A percentile compares a stretch with the other conserved stretches of the same genome.
Conservation (phyloP, 1,140 invertebrate genomes). For the Lasioglossum albipes region DNA sequence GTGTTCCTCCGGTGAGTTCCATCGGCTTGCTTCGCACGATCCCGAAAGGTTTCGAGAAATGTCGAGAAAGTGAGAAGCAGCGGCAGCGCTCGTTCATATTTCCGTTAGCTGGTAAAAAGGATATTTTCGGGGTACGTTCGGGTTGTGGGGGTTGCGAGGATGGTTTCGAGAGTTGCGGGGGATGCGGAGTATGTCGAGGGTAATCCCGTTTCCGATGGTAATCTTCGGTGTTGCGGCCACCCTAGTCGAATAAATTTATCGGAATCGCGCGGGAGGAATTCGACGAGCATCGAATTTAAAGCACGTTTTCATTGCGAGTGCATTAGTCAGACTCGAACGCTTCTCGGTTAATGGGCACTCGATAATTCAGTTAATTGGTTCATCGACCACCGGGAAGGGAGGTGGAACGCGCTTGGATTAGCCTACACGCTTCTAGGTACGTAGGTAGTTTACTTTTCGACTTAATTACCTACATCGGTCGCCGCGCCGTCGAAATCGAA, state of each 20-base stretch:
- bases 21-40: background rate
- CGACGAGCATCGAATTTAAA: constrained; percentile 37
- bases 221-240: constrained; percentile 10
- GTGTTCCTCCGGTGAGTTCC: background rate
- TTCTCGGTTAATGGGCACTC: constrained; percentile 44
- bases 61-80: background rate
- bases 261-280: constrained; percentile 24
- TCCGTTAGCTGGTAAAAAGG: constrained; percentile 24
- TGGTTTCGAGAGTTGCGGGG: too few relatives aligned
- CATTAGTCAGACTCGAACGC: constrained; percentile 38
- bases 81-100: constrained; percentile 30
- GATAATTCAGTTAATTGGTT: constrained; percentile 59
- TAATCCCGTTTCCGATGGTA: constrained; percentile 45
- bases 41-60: background rate
- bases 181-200: background rate
- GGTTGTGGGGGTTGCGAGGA: too few relatives aligned
- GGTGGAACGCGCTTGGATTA: constrained; percentile 34
- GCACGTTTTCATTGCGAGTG: constrained; percentile 46
- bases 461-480: constrained; percentile 27
- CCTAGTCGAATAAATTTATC: constrained; percentile 36
- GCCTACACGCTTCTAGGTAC: constrained; percentile 22
- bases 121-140: constrained; percentile 20
- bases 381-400: constrained; percentile 35
- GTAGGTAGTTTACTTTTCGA: constrained; percentile 22
- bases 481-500: too few relatives aligned